Evolutionary conservation across 2,888 invertebrate genomes (phyloP), one percentile per base, ranked within the genome.

Genomic region (Drosophila peninsularis): DNA sequence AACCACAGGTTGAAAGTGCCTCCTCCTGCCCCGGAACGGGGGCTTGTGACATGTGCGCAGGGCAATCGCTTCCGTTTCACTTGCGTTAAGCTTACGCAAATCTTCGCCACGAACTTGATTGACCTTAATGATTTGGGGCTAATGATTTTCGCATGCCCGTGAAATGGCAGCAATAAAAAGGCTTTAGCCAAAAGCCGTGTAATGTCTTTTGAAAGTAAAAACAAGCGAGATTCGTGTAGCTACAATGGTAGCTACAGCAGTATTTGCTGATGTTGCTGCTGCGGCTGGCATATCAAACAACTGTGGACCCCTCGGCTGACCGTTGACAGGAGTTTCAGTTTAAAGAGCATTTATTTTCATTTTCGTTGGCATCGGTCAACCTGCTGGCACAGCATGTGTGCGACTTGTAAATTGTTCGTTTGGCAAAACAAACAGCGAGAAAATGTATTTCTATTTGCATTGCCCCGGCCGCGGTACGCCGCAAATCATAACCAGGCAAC

Each of bases 341-440:
- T 70, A 73, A 66, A 73, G 80, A 82, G 83, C 89, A 88, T 84
- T 84, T 80, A 82, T 83, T 83, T 83, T 84, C 84, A 74, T 70
- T 84, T 84, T 86, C 89, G 71, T 88, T 88, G 72, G 72, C 83
- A 80, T 50, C 61, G 65, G 62, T 47, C 61, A 65, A 66, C 72
- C 80, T 71, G 69, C 77, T 42, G 53, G 82, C 84, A 55, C 84
- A 84, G 89, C 84, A 86, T 84, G 84, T 84, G 89, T 83, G 83
- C 87, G 83, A 80, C 86, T 88, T 80, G 78, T 80, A 88, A 84
- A 83, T 88, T 88, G 83, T 78, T 71, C 64, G 68, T 64, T 70
- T 80, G 78, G 68, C 86, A 86, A 73, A 85, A 71, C 78, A 82
- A 86, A 88, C 89, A 88, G 84, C 80, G 72, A 75, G 71, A 73